These are phyloP conservation scores for Campylorhamphus procurvoides DNA, from an alignment of 2,113 vertebrate genomes.

Conservation along the genomic window DNA sequence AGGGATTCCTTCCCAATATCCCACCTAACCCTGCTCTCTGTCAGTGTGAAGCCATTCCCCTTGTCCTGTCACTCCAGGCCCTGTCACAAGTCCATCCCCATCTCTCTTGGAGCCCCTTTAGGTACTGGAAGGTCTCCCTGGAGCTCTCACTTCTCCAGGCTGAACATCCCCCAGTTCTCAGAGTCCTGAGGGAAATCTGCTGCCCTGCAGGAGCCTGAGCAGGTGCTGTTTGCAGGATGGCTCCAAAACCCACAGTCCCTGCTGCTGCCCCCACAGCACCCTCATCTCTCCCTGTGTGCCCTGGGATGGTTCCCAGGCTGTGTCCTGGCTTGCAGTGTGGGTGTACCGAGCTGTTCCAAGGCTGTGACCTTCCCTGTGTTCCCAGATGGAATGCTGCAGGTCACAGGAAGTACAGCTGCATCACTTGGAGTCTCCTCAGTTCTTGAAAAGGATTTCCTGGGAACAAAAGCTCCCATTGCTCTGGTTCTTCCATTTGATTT, in stretches of 20 bases:
- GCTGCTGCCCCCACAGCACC: background rate
- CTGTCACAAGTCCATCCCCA: background rate
- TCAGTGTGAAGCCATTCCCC: background rate
- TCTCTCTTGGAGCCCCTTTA: background rate
- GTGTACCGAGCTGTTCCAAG: background rate
- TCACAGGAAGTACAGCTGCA: slow-evolving; percentile 22
- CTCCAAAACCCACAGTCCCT: fast-evolving
- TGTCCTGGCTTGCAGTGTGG: fast-evolving
- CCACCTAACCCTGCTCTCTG: background rate
- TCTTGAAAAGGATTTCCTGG: slow-evolving; percentile 1
- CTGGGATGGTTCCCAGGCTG: background rate
- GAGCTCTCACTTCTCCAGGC: background rate
- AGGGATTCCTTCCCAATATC: background rate
- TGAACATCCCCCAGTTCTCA: background rate
- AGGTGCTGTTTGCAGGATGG: background rate
- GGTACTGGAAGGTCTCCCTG: background rate
- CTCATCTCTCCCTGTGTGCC: background rate
- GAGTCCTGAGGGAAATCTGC: background rate
- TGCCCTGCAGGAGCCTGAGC: fast-evolving
- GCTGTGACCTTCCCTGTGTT: background rate
- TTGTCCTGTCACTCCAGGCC: background rate
- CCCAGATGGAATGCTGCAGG: background rate
- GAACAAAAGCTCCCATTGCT: background rate
- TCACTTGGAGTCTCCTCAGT: background rate
- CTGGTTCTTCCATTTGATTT: background rate